Evolutionary conservation across 2,797 vertebrate species (phyloP), one percentile per base, ranked within the genome.

Genomic region (Diglossa cyanea): DNA sequence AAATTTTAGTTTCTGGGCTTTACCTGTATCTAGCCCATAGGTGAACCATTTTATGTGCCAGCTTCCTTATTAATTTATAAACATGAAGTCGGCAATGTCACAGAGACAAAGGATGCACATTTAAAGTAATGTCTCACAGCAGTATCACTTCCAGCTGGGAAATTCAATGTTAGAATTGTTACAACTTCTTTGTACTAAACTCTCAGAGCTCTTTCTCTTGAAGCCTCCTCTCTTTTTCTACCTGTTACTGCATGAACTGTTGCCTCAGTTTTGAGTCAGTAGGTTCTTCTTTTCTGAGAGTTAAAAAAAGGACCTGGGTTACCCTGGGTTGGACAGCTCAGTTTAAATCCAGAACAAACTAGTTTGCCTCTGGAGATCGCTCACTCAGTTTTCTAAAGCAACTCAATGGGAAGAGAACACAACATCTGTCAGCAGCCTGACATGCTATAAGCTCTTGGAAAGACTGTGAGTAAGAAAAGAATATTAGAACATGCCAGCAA

Each of bases 51-150:
- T 86, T 84, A 53, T 70, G 19, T 73, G 20, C 26, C 53, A 76
- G 14, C 14, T 86, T 86, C 62, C 30, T 85, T 83, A 72, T 60
- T 90, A 82, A 88, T 93, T 81, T 90, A 86, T 82, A 74, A 86
- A 81, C 51, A 82, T 42, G 53, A 75, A 86, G n/a, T 35, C 4
- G 1, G 53, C 77, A 87, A 50, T 67, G 53, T 88, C 70, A 42
- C 37, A 70, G 55, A 79, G 77, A 66, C 2, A 8, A 88, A 88
- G 40, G 78, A 65, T 26, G 17, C 31, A 63, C 33, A 66, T 78
- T 95, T 95, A 21, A n/a, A n/a, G 9, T 54, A 72, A 28, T 13
- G 7, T 94, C 57, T 87, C 83, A 67, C 67, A 90, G 37, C 45
- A 63, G 55, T 39, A 54, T 68, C 67, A 33, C 67, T 82, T 70